A percentile compares a stretch with the other conserved stretches of the same genome.
These are phyloP conservation scores for Pogonognathellus flavescens DNA, from an alignment of 1,140 invertebrate genomes.

Conservation along the genomic window DNA sequence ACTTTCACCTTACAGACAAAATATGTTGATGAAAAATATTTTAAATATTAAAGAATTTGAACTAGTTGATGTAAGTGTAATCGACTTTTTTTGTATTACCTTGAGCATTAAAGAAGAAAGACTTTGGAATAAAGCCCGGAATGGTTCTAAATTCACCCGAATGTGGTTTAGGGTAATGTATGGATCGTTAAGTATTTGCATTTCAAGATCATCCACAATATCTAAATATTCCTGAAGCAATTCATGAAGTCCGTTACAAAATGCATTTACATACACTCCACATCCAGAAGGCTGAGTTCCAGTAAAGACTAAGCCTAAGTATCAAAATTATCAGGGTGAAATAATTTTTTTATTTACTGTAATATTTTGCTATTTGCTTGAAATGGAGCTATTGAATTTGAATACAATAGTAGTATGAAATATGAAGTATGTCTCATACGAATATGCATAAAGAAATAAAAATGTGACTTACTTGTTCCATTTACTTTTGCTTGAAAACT, in stretches of 20 bases:
- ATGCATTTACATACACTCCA: slow-evolving; percentile 56
- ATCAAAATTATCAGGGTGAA: background rate
- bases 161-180: slow-evolving; percentile 59
- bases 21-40: background rate
- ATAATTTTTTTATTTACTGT: too few species aligned
- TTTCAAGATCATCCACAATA: slow-evolving; percentile 58
- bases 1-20: slow-evolving; percentile 36
- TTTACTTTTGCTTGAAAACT: slow-evolving; percentile 55
- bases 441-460: background rate
- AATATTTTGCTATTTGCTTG: too few species aligned
- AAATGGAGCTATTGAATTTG: too few species aligned
- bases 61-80: too few species aligned
- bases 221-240: slow-evolving; percentile 57
- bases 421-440: too few species aligned
- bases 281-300: background rate
- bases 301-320: background rate
- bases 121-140: slow-evolving; percentile 54
- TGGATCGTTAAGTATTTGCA: slow-evolving; percentile 58
- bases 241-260: slow-evolving; percentile 63
- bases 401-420: too few species aligned
- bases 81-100: too few species aligned
- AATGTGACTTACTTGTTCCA: slow-evolving; percentile 47
- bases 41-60: background rate
- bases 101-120: slow-evolving; percentile 51
- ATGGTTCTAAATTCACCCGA: slow-evolving; percentile 52